Evolutionary conservation across 2,797 vertebrate genomes (phyloP), one percentile per base, ranked within the genome.

Genomic region (Dendrocincla tyrannina): DNA sequence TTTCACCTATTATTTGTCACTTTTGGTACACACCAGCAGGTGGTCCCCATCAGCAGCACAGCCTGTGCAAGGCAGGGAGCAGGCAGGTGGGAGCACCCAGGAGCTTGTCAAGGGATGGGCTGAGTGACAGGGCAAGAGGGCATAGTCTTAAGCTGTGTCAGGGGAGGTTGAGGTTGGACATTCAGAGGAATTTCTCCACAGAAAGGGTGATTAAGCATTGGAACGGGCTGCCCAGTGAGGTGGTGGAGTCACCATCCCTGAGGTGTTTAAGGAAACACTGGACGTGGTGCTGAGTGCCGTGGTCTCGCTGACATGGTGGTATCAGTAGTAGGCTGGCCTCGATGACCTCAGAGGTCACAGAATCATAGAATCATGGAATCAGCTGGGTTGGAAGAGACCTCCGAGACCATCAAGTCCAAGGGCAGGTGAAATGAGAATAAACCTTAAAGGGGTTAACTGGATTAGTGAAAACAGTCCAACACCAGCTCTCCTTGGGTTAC

Each of bases 111-210:
- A 55, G 7, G 16, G 9, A 56, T n/a, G 27, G 14, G 14, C 30
- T 39, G 7, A 58, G 28, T 2, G 1, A 50, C 16, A 37, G 23
- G 23, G 68, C 5, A 5, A n/a, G 2, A 44, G 11, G 3, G 15
- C 1, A 2, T 2, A 11, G 5, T n/a, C n/a, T 11, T 11, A 3
- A 49, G 2, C 4, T 11, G 28, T 2, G 0, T 20, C 11, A 25
- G 4, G 16, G 8, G 13, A 46, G 9, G 4, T 33, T 70, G 33
- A 39, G 11, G 14, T 2, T 39, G 37, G 14, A 39, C 69, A 46
- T 16, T 5, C 6, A 17, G 11, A 30, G 49, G 1, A 25, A 66
- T 19, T 44, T 27, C 20, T 64, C 9, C 28, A 39, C 3, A 3
- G 8, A 33, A 46, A 16, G 2, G 17, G 13, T 18, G 20, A 50